Evolutionary conservation across 2,113 vertebrate species (phyloP), one percentile per base, ranked within the genome.

Genomic region (Perognathus longimembris): DNA sequence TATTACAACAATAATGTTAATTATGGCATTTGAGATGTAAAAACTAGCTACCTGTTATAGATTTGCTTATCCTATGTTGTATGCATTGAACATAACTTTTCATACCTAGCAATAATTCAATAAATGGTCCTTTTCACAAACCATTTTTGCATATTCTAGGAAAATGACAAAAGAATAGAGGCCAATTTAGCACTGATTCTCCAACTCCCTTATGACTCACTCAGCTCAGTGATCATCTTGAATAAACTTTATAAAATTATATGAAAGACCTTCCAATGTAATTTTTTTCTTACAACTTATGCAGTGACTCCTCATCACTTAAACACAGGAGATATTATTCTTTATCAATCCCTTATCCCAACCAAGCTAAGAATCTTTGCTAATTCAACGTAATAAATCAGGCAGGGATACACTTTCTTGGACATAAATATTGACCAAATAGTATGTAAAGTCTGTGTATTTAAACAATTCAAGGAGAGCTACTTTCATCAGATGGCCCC

Each of bases 301-400:
- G 50, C 50, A 54, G 50, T 54, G 50, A 15, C 14, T 14, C 0
- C 1, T 82, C 10, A 84, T 59, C 6, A 40, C 28, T 83, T 85
- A 80, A 76, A 75, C 36, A 87, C 7, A 30, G 45, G 63, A 90
- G 7, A 7, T 59, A 76, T 69, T 73, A 7, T 54, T 1, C 5
- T 54, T 70, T 24, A 88, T 66, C 9, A 86, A 82, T 78, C 1
- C 20, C 17, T 66, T 83, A 82, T 50, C 21, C 21, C 78, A 67
- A 45, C 71, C n/a, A n/a, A n/a, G n/a, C 12, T 66, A 80, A 77
- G 2, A 77, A n/a, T 24, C 1, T 88, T 70, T 1, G 1, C 7
- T 63, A 67, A 26, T 91, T 83, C n/a, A 86, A 75, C 82, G 11
- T 34, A 85, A 40, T 73, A 67, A 61, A 50, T 87, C 32, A 82